phyloP scores from a whole-genome alignment of 2,888 invertebrate genomes.

The Furcula furcula region DNA sequence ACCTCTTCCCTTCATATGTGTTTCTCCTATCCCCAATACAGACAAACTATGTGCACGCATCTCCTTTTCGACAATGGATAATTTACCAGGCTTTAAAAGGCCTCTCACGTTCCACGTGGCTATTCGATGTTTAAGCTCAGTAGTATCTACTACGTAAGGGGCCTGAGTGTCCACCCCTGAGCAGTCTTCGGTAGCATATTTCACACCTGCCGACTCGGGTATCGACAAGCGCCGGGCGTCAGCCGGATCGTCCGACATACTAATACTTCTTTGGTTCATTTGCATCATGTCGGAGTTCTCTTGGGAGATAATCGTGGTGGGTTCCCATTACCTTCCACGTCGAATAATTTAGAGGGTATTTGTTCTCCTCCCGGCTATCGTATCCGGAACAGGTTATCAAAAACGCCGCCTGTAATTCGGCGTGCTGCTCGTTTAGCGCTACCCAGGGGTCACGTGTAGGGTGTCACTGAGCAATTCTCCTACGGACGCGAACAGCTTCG shows the following conservation, averaged over 20 bases:
- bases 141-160: not conserved
- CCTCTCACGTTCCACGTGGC: not conserved
- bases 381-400: too few relatives aligned
- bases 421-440: too few relatives aligned
- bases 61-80: not conserved
- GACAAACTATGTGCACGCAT: not conserved
- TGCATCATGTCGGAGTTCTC: not conserved
- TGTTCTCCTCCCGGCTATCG: too few relatives aligned
- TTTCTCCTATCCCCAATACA: not conserved
- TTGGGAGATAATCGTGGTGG: not conserved
- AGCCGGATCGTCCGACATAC: not conserved
- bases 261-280: not conserved
- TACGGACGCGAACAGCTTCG: too few relatives aligned
- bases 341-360: not conserved
- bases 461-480: too few relatives aligned
- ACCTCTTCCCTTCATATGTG: not conserved
- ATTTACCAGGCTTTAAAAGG: not conserved
- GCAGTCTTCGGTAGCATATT: not conserved
- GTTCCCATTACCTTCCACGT: conserved; percentile 1
- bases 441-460: too few relatives aligned
- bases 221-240: not conserved
- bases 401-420: too few relatives aligned
- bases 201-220: not conserved
- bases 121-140: not conserved
- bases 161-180: not conserved